These are phyloP conservation scores for Serripes groenlandicus DNA, from an alignment of 2,888 invertebrate genomes.

Conservation along the genomic window DNA sequence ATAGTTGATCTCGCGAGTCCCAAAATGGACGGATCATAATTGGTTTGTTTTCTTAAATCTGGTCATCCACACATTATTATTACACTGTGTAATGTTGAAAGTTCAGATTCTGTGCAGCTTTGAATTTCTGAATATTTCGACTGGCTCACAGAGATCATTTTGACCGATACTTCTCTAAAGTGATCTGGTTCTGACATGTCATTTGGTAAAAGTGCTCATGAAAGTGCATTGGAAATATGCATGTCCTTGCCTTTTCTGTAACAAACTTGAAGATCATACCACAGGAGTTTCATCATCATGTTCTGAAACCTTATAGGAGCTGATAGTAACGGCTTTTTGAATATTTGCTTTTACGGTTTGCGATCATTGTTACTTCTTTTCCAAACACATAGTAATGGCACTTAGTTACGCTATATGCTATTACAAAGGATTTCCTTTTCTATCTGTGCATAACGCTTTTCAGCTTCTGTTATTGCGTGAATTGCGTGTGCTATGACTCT, in stretches of 20 bases:
- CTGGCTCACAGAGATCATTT: conserved; percentile 39
- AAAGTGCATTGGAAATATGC: conserved; percentile 55
- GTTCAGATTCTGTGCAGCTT: conserved; percentile 25
- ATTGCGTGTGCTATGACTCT: not conserved
- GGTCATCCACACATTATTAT: conserved; percentile 55
- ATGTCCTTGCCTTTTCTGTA: conserved; percentile 57
- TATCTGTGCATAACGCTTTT: not conserved
- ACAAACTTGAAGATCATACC: conserved; percentile 50
- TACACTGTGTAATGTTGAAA: conserved; percentile 14
- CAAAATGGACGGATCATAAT: conserved; percentile 45
- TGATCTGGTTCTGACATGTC: too few species aligned
- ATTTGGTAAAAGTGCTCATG: conserved; percentile 64
- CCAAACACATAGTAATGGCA: conserved; percentile 67
- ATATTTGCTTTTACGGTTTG: conserved; percentile 52
- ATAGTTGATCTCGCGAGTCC: conserved; percentile 45
- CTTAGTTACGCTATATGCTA: conserved; percentile 56
- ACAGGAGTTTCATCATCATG: conserved; percentile 45
- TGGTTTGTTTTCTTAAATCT: conserved; percentile 41
- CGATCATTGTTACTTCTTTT: conserved; percentile 58
- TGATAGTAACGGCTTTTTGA: conserved; percentile 36
- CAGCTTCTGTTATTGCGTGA: not conserved
- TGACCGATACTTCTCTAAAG: not conserved
- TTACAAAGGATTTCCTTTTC: conserved; percentile 26
- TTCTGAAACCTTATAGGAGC: conserved; percentile 45
- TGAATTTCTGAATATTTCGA: conserved; percentile 30